A percentile compares a stretch with the other conserved stretches of the same genome.
Evolutionary conservation across 2,113 vertebrate species (phyloP).

Genomic region (Felis catus): DNA sequence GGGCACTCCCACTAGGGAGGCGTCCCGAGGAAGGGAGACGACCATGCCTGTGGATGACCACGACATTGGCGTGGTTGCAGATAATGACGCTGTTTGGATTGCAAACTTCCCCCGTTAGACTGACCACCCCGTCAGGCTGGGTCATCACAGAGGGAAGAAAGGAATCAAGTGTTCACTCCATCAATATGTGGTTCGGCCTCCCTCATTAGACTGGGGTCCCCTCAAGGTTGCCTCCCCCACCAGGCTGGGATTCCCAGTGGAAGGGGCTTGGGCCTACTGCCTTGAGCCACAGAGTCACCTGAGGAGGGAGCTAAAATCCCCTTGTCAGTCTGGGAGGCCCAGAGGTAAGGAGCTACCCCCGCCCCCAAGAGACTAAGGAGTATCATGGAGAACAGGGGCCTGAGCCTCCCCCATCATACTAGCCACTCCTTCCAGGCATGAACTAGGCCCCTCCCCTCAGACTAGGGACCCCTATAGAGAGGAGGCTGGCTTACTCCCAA

Average conservation of each 20-base stretch:
- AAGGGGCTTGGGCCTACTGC: neutral
- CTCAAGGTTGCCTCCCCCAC: neutral
- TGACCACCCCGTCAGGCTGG: neutral
- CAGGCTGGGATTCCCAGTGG: neutral
- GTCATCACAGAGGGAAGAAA: neutral
- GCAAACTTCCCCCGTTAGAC: neutral
- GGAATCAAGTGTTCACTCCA: neutral
- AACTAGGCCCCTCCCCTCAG: neutral
- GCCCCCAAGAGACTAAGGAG: neutral
- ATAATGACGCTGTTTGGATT: neutral
- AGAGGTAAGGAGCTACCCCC: neutral
- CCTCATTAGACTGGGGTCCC: neutral
- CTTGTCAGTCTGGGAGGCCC: too few relatives aligned
- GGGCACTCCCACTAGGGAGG: neutral
- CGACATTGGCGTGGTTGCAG: rapidly evolving
- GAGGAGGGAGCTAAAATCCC: neutral
- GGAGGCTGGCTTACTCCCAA: neutral
- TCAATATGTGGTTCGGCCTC: neutral
- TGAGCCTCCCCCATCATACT: neutral
- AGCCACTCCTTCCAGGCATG: neutral
- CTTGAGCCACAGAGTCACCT: neutral
- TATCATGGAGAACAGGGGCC: neutral
- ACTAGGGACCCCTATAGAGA: neutral
- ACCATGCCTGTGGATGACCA: neutral
- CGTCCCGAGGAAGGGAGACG: neutral